Conservation (phyloP, 2,888 invertebrate species). For the Lamellibrachia satsuma region DNA sequence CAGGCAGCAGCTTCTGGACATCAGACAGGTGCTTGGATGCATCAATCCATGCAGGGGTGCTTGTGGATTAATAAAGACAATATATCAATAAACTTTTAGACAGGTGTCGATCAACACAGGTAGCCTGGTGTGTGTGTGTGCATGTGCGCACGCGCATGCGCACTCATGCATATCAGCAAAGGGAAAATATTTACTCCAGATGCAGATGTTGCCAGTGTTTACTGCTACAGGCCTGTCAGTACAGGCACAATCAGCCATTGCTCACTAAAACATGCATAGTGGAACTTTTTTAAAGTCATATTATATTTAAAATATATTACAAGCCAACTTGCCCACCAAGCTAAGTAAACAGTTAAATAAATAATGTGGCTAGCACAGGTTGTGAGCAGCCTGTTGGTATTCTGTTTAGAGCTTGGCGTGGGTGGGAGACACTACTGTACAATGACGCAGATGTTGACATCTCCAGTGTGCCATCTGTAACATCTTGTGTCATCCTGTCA, state of each 20-base stretch:
- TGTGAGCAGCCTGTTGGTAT: not conserved
- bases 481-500: not conserved
- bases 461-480: not conserved
- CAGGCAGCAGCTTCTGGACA: not conserved
- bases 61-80: not conserved
- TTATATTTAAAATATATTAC: no score
- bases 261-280: no score
- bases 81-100: not conserved
- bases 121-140: not conserved
- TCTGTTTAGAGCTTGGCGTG: not conserved
- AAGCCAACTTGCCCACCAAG: not conserved
- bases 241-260: no score
- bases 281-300: no score
- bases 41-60: no score
- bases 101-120: not conserved
- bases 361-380: not conserved
- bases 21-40: not conserved
- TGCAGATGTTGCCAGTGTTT: no score
- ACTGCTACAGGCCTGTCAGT: no score
- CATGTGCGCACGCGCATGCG: no score
- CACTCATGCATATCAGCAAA: no score
- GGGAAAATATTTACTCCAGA: no score
- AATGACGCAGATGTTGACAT: not conserved
- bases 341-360: not conserved
- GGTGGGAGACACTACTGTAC: not conserved